Evolutionary conservation across 2,888 invertebrate species (phyloP).

Genomic region (Pinctada fucata): DNA sequence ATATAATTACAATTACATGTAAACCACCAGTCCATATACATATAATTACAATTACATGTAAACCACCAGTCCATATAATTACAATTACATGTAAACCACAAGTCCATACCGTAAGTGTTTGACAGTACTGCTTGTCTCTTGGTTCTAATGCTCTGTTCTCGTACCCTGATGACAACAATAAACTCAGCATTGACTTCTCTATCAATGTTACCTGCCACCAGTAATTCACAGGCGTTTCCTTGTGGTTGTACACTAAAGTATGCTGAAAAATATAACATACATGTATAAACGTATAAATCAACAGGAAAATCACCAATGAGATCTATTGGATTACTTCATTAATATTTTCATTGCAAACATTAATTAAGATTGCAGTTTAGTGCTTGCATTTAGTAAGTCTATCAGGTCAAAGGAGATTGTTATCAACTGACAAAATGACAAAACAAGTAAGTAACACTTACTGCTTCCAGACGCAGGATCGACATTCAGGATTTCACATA

Average conservation of each 20-base stretch:
- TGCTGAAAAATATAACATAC: slow-evolving; percentile 33
- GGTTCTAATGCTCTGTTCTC: slow-evolving; percentile 24
- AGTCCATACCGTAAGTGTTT: too few relatives aligned
- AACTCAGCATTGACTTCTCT: slow-evolving; percentile 87
- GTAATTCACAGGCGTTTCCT: slow-evolving; percentile 90
- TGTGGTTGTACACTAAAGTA: slow-evolving; percentile 80
- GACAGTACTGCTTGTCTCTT: slow-evolving; percentile 35
- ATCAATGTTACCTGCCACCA: slow-evolving; percentile 84
- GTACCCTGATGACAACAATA: slow-evolving; percentile 84
- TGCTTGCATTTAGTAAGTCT: too few relatives aligned
- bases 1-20: too few relatives aligned
- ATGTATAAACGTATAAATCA: too few relatives aligned
- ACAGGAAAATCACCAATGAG: not conserved
- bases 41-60: too few relatives aligned
- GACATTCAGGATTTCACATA: slow-evolving; percentile 20
- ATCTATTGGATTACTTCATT: not conserved
- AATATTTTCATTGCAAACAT: too few relatives aligned
- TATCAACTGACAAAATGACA: too few relatives aligned
- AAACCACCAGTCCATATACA: too few relatives aligned
- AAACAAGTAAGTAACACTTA: slow-evolving; percentile 2
- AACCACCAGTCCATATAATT: too few relatives aligned
- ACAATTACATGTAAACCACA: too few relatives aligned
- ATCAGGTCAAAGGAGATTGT: too few relatives aligned
- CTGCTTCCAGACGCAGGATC: slow-evolving; percentile 7
- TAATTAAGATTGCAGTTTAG: too few relatives aligned